Evolutionary conservation across 2,888 invertebrate genomes (phyloP).

Genomic region (Machimus atricapillus): DNA sequence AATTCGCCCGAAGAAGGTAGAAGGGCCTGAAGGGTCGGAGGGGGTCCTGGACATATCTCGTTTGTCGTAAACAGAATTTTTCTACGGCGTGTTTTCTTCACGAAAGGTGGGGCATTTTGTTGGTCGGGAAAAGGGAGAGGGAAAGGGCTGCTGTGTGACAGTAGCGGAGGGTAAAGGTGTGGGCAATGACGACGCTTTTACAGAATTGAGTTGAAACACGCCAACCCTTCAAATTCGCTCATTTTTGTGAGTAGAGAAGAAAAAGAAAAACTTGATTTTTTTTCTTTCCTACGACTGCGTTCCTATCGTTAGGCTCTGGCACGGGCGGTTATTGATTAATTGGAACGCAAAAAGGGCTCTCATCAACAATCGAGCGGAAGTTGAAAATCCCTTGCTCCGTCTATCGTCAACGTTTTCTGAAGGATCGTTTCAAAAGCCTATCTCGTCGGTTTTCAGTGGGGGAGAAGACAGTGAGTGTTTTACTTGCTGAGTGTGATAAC

Average conservation of each 20-base stretch:
- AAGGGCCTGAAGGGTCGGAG: too few relatives aligned
- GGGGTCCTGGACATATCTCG: neutral
- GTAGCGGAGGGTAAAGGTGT: neutral
- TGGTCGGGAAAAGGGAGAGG: neutral
- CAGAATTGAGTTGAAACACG: slow-evolving; percentile 2
- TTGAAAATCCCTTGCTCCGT: neutral
- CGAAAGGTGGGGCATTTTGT: neutral
- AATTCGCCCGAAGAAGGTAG: neutral
- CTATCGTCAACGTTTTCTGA: neutral
- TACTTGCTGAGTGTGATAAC: neutral
- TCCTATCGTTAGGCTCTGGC: neutral
- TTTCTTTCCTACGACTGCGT: neutral
- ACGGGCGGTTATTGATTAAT: neutral
- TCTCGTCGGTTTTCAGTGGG: neutral
- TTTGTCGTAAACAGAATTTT: neutral
- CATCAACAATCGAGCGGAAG: neutral
- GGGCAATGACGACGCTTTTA: neutral
- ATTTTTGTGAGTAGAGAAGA: neutral
- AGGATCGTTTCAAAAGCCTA: neutral
- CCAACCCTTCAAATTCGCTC: slow-evolving; percentile 5
- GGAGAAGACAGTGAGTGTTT: neutral
- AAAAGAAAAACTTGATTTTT: slow-evolving; percentile 1
- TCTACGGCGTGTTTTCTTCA: neutral
- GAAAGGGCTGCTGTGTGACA: neutral
- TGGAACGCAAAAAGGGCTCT: neutral